These are phyloP conservation scores for Melanostoma mellinum DNA, from an alignment of 2,888 invertebrate species.

Conservation along the genomic window DNA sequence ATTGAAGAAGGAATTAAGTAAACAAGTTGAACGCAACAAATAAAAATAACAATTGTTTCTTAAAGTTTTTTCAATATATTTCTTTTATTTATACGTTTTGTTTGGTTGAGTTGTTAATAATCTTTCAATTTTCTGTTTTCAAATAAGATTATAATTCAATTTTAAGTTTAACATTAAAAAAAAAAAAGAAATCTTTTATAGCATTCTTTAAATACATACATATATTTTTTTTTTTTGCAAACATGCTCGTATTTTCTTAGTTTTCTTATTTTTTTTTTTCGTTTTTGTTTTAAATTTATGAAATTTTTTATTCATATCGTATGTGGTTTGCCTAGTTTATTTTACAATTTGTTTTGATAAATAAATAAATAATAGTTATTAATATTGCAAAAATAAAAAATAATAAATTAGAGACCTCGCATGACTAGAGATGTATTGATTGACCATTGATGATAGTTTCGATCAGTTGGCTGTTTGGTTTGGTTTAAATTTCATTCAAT, in stretches of 20 bases:
- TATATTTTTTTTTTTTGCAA: constrained; percentile 33
- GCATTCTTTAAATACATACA: constrained; percentile 64
- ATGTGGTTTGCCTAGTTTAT: constrained; percentile 23
- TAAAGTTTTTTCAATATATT: constrained; percentile 52
- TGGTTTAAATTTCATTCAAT: constrained; percentile 21
- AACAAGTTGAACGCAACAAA: constrained; percentile 28
- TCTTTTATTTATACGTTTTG: constrained; percentile 58
- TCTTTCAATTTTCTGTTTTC: constrained; percentile 53
- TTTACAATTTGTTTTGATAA: constrained; percentile 27
- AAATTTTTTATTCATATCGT: constrained; percentile 37
- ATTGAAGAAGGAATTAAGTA: background rate
- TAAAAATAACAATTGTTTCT: constrained; percentile 46
- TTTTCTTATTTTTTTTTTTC: constrained; percentile 23
- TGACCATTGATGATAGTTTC: constrained; percentile 3
- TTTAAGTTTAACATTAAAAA: constrained; percentile 69
- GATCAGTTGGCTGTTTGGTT: background rate
- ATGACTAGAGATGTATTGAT: constrained; percentile 44
- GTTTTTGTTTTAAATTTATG: constrained; percentile 7
- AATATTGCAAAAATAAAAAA: constrained; percentile 44
- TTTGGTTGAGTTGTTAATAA: constrained; percentile 56
- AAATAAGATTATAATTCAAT: constrained; percentile 63
- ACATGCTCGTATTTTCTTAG: constrained; percentile 19
- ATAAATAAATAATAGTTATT: constrained; percentile 15
- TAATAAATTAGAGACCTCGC: constrained; percentile 24
- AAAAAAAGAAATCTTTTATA: constrained; percentile 40